Base-by-base conservation (phyloP, 2,797 vertebrate species). In the Hephaestus fuliginosus region DNA sequence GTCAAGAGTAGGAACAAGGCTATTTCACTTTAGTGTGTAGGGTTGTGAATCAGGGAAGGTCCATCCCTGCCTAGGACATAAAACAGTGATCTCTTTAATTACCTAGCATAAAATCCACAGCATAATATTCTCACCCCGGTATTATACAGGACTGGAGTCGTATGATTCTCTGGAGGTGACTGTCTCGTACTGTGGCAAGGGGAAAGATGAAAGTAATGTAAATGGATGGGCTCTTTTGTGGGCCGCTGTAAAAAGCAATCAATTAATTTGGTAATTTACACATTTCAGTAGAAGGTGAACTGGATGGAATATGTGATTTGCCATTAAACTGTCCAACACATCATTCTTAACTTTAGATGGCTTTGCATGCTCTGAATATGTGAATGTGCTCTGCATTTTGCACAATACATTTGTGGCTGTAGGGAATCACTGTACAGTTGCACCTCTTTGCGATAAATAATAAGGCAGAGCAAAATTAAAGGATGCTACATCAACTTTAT, bases 41-140 rank as follows among this genome's bases (percentile, higher is more conserved):
- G 79, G 87, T 33, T 92, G 90, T 93, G 92, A 93, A 92, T 93
- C 90, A 93, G 85, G 65, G 63, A 89, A 76, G 75, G 74, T 81
- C 87, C 68, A 22, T 88, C 76, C 79, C 89, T 87, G 87, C 86
- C 86, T 87, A 62, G 87, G 89, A 93, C 90, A 90, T 93, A 92
- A 92, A 93, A 89, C 86, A 62, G 81, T 81, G 91, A 92, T 93
- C 81, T 86, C 67, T 92, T 93, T 94, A 92, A 94, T 92, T 89
- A 90, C 89, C 76, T 0, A 49, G 82, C 87, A 92, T 93, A 92
- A 94, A 94, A 94, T 80, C 84, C 88, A 89, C 85, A 87, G 86
- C 90, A 84, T 92, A 92, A 93, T 83, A 90, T 80, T 86, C 84
- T 93, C 91, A 90, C 83, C 87, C 74, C 53, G 43, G 83, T 74